A percentile compares a stretch with the other conserved stretches of the same genome.
Conservation (phyloP, 2,113 vertebrate species). For the Dipodomys spectabilis region DNA sequence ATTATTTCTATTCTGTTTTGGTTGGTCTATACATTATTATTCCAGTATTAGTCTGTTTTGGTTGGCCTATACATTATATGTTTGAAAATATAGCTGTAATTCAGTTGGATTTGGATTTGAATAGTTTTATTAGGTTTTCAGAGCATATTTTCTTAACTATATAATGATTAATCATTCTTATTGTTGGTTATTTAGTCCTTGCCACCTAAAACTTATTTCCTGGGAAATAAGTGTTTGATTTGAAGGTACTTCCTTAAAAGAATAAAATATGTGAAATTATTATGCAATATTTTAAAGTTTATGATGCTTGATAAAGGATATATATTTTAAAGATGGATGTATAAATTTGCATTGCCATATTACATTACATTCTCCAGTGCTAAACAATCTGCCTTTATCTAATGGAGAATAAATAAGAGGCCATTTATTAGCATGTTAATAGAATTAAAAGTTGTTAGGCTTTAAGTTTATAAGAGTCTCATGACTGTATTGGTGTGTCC, state of each 20-base stretch:
- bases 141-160: neutral
- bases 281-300: neutral
- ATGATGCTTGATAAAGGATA: neutral
- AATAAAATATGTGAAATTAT: neutral
- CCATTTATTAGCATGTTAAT: neutral
- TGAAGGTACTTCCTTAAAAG: constrained; percentile 15
- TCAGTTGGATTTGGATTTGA: neutral
- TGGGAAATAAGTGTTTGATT: neutral
- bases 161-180: neutral
- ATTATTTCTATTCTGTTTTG: neutral
- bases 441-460: constrained; percentile 5
- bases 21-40: neutral
- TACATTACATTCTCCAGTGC: constrained; percentile 27
- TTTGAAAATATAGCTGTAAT: neutral
- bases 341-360: neutral
- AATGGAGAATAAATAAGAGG: neutral
- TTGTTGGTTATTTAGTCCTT: neutral
- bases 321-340: constrained; percentile 14
- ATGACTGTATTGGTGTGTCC: neutral
- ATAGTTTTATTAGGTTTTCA: neutral
- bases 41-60: neutral
- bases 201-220: neutral
- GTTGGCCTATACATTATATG: neutral
- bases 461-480: neutral
- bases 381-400: neutral